Evolutionary conservation across 2,797 vertebrate genomes (phyloP).

Genomic region (Enteromius mattozi): DNA sequence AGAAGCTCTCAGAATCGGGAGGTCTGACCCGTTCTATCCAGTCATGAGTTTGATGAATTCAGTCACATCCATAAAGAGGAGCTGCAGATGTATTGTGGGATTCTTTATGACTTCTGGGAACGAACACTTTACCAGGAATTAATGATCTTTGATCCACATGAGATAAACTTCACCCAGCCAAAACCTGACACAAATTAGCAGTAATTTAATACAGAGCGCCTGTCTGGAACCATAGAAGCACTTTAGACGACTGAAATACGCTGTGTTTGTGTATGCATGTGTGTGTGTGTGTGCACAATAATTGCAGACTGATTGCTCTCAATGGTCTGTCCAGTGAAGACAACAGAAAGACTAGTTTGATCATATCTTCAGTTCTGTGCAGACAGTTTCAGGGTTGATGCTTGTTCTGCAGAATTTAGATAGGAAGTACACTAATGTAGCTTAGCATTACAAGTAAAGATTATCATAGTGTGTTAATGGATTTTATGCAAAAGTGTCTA

Average conservation of each 20-base stretch:
- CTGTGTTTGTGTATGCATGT: background rate
- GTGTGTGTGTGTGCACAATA: background rate
- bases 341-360: conserved; percentile 1
- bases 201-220: conserved; percentile 41
- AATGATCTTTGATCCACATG: conserved; percentile 36
- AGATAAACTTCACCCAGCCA: conserved; percentile 40
- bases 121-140: conserved; percentile 28
- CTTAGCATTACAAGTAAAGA: background rate
- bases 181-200: conserved; percentile 44
- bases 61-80: conserved; percentile 9
- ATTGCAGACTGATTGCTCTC: conserved; percentile 14
- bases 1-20: background rate
- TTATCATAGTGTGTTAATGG: background rate
- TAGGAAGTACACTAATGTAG: background rate
- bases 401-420: background rate
- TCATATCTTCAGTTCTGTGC: background rate
- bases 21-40: background rate
- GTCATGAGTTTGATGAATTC: background rate
- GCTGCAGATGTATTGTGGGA: conserved; percentile 27
- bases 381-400: background rate
- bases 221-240: conserved; percentile 35
- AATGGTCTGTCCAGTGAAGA: conserved; percentile 23
- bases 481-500: background rate
- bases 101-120: conserved; percentile 29
- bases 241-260: conserved; percentile 20